phyloP scores from a whole-genome alignment of 1,140 invertebrate genomes.

The Condylostylus longicornis region DNA sequence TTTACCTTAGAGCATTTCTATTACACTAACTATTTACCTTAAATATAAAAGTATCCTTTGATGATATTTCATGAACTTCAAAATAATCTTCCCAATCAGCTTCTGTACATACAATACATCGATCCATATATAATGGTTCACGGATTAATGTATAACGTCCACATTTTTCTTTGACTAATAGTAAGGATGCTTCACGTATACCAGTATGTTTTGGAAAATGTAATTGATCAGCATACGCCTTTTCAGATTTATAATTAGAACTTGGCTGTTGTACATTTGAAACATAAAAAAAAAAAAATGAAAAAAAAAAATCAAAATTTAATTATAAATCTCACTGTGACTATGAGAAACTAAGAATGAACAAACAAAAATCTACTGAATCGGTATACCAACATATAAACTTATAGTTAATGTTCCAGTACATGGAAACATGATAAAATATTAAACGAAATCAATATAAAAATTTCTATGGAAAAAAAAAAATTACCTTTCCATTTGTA shows the following conservation, averaged over 20 bases:
- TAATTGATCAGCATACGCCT: conserved; percentile 32
- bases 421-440: too few relatives aligned
- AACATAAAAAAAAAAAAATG: conserved; percentile 2
- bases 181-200: conserved; percentile 70
- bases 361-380: too few relatives aligned
- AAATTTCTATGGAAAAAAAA: neutral
- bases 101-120: conserved; percentile 78
- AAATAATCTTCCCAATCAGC: conserved; percentile 83
- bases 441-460: neutral
- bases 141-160: conserved; percentile 71
- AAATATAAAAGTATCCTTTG: conserved; percentile 86
- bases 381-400: too few relatives aligned
- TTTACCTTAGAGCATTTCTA: too few relatives aligned
- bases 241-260: conserved; percentile 35
- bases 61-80: conserved; percentile 84
- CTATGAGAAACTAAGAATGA: too few relatives aligned
- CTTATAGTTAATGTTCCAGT: too few relatives aligned
- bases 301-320: conserved; percentile 4
- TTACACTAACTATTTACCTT: conserved; percentile 58
- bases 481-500: conserved; percentile 63
- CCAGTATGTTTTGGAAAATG: conserved; percentile 44
- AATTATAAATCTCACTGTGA: too few relatives aligned
- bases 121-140: conserved; percentile 77
- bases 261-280: conserved; percentile 35
- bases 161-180: conserved; percentile 80